Evolutionary conservation across 2,797 vertebrate genomes (phyloP).

Genomic region (Phaenicophaeus curvirostris): DNA sequence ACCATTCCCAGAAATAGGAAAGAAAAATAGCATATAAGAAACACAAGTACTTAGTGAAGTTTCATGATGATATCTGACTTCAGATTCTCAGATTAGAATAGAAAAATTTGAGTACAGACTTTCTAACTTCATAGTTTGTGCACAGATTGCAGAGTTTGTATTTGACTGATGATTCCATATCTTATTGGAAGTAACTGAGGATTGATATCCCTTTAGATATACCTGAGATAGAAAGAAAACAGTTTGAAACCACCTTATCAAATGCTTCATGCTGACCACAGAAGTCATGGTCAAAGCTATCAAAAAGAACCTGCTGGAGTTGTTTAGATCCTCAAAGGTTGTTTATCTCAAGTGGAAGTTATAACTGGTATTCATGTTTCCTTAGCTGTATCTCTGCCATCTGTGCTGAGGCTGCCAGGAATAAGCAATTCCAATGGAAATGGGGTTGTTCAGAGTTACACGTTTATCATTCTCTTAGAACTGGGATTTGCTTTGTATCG

Average conservation of each 20-base stretch:
- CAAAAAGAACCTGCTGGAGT: background rate
- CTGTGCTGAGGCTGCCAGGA: background rate
- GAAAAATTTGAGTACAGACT: background rate
- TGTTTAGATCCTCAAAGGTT: background rate
- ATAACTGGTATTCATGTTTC: background rate
- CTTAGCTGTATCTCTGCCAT: background rate
- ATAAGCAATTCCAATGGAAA: background rate
- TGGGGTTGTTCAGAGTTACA: background rate
- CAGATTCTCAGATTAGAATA: background rate
- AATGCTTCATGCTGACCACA: background rate
- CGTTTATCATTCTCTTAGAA: background rate
- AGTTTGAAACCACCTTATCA: background rate
- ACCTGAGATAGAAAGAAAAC: background rate
- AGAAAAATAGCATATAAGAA: background rate
- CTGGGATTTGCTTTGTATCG: background rate
- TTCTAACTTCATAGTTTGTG: background rate
- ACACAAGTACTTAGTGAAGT: background rate
- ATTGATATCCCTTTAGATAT: rapidly evolving
- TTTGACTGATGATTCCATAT: background rate
- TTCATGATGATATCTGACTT: background rate
- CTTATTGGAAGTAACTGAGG: background rate
- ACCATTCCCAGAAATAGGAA: background rate
- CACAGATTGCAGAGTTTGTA: background rate
- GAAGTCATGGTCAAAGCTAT: background rate
- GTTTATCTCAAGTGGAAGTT: background rate